Evolutionary conservation across 92 coral and sea anemone species (phyloP).

Genomic region (Porites rus): DNA sequence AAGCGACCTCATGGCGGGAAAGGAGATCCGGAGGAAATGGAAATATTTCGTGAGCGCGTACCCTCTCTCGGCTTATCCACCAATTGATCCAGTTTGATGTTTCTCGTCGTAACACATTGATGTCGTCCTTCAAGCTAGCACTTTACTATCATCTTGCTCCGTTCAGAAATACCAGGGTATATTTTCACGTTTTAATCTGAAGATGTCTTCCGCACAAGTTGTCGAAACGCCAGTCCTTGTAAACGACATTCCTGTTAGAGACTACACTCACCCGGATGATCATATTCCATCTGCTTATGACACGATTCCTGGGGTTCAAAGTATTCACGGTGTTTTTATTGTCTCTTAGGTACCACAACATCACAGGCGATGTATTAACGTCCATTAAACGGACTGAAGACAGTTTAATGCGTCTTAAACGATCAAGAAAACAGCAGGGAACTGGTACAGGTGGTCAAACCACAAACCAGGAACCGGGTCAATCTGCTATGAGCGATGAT

Average conservation of each 20-base stretch:
- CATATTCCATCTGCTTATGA: no score
- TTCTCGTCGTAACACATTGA: no score
- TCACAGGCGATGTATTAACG: constrained; percentile 94
- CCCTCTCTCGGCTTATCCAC: no score
- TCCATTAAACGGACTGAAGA: constrained; percentile 98
- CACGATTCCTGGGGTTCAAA: no score
- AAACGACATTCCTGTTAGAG: no score
- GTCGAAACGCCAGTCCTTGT: no score
- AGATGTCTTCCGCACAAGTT: no score
- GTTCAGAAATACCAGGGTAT: background rate
- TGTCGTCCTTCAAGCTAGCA: no score
- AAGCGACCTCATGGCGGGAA: no score
- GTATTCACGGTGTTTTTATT: background rate
- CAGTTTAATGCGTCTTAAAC: constrained; percentile 92
- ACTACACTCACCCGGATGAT: no score
- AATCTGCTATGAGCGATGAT: constrained; percentile 89
- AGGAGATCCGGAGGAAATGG: background rate
- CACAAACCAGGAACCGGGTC: constrained; percentile 54
- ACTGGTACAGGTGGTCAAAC: constrained; percentile 56
- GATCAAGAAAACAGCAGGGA: constrained; percentile 87
- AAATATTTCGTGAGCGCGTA: background rate
- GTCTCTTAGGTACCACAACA: constrained; percentile 74
- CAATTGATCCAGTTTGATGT: no score
- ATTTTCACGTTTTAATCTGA: no score
- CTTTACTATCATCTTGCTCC: background rate